phyloP scores from a whole-genome alignment of 1,140 invertebrate genomes.

The Drosophila nigromelanica region DNA sequence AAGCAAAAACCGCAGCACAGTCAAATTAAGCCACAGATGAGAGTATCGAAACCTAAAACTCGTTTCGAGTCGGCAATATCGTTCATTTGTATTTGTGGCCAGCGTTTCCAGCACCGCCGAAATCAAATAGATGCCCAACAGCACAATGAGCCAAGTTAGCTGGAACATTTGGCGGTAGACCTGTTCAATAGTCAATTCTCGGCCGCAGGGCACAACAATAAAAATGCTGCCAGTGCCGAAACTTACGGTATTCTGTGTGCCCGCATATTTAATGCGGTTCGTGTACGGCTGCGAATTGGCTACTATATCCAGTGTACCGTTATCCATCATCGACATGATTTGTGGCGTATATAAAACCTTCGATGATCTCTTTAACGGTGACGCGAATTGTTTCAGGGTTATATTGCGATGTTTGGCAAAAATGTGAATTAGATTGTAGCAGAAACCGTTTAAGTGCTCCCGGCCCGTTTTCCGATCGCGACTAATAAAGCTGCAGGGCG shows the following conservation, averaged over 20 bases:
- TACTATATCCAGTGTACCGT: conserved; percentile 36
- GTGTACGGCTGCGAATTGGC: neutral
- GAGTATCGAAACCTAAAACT: neutral
- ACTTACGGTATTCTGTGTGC: neutral
- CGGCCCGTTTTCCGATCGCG: conserved; percentile 17
- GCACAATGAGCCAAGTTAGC: accelerated
- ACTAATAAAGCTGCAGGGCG: conserved; percentile 33
- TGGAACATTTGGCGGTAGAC: neutral
- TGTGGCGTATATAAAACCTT: neutral
- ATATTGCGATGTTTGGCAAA: conserved; percentile 44
- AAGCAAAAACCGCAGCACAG: conserved; percentile 7
- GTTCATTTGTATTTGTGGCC: neutral
- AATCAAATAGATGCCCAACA: neutral
- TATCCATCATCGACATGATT: neutral
- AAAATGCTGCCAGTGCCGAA: neutral
- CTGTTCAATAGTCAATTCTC: conserved; percentile 5
- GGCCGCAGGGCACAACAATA: conserved; percentile 45
- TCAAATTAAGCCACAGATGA: conserved; percentile 3
- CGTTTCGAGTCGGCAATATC: neutral
- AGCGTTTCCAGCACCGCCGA: conserved; percentile 13
- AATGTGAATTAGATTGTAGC: neutral
- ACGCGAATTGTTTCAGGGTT: neutral
- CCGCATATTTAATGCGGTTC: neutral
- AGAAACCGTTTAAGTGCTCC: neutral
- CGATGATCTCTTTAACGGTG: neutral